Conservation (phyloP, 2,113 vertebrate genomes). For the Corythornis vintsioides region DNA sequence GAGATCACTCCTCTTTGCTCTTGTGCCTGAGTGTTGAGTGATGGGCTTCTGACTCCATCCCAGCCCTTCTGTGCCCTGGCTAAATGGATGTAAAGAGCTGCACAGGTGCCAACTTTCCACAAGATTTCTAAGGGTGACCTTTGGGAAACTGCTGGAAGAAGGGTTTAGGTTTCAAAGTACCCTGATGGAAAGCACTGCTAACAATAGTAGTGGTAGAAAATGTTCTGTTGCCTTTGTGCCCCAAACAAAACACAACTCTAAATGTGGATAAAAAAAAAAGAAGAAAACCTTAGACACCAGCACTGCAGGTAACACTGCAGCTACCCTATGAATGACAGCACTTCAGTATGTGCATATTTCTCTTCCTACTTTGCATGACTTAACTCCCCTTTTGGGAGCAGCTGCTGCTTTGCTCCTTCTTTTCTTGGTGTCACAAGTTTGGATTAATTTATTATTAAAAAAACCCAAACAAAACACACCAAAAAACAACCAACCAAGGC, state of each 20-base stretch:
- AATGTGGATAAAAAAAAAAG: background rate
- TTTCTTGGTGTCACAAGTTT: background rate
- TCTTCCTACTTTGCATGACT: background rate
- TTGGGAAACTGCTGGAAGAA: background rate
- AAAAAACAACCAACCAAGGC: too few species aligned
- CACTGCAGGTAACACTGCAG: rapidly evolving
- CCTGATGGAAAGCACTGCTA: background rate
- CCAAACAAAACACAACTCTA: background rate
- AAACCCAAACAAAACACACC: too few species aligned
- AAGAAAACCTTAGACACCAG: background rate
- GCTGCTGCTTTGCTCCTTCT: background rate
- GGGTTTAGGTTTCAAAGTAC: constrained; percentile 10
- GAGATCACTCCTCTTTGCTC: background rate
- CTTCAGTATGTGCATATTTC: background rate
- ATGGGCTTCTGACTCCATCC: background rate
- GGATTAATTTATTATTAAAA: background rate
- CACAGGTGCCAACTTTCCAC: background rate
- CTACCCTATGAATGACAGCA: rapidly evolving
- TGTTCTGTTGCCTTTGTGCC: background rate
- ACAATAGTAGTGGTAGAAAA: background rate
- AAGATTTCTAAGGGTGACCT: constrained; percentile 19
- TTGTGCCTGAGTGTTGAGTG: background rate
- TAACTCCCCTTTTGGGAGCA: background rate
- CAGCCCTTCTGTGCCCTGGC: background rate
- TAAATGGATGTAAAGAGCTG: background rate